These are phyloP conservation scores for Calephelis perditalis DNA, from an alignment of 2,888 invertebrate genomes.

Conservation along the genomic window DNA sequence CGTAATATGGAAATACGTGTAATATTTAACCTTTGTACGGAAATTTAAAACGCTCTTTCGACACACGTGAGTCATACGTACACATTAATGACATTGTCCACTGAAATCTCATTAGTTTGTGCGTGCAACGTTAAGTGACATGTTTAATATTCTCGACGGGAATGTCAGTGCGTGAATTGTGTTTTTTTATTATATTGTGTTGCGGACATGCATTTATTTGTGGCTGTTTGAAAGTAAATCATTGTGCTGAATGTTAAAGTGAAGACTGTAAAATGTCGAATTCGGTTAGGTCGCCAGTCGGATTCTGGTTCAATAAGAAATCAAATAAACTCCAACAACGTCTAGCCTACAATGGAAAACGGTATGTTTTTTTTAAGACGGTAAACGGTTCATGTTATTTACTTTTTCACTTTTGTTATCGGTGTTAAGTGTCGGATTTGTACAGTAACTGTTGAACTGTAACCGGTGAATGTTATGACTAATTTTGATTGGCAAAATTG, in stretches of 20 bases:
- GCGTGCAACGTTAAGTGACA: slow-evolving; percentile 72
- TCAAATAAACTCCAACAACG: slow-evolving; percentile 57
- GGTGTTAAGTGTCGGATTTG: no score
- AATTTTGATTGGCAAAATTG: no score
- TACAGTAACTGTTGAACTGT: no score
- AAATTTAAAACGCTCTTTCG: slow-evolving; percentile 36
- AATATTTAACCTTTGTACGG: slow-evolving; percentile 38
- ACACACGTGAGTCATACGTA: slow-evolving; percentile 63
- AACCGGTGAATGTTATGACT: no score
- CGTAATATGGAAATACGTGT: slow-evolving; percentile 34
- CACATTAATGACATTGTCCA: slow-evolving; percentile 65
- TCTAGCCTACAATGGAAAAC: slow-evolving; percentile 64
- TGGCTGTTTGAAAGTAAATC: slow-evolving; percentile 53
- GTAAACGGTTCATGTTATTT: no score
- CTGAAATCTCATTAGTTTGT: slow-evolving; percentile 73
- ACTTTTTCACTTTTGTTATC: no score
- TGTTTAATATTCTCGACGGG: slow-evolving; percentile 56
- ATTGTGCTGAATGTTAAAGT: slow-evolving; percentile 38
- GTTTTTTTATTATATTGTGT: slow-evolving; percentile 48
- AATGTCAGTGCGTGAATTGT: slow-evolving; percentile 49
- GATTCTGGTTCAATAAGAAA: slow-evolving; percentile 64
- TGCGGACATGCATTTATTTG: slow-evolving; percentile 44
- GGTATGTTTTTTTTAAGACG: slow-evolving; percentile 47
- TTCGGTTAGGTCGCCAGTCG: slow-evolving; percentile 55
- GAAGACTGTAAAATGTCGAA: slow-evolving; percentile 52